Base-by-base conservation (phyloP, 2,888 invertebrate species). In the Harpagoxenus sublaevis region DNA sequence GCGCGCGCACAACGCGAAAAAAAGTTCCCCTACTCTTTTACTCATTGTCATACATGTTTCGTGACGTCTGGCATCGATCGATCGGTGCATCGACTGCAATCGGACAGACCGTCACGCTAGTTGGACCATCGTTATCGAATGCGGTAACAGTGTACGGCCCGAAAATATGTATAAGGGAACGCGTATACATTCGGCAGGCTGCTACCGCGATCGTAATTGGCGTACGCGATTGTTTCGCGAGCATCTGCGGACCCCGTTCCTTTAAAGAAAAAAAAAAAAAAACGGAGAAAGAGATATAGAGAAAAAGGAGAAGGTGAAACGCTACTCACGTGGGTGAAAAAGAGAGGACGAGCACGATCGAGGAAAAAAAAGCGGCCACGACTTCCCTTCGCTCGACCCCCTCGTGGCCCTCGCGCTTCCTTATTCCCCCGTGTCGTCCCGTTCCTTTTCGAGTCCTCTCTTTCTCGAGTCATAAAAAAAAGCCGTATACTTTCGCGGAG, bases 201-300 rank as follows among this genome's bases (percentile, higher is more conserved):
- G 92, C 92, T 92, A 93, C 92, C 89, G 93, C 90, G 90, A 89
- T 90, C 89, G 91, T 93, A 93, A 93, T 94, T 94, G 93, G 91
- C 91, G 90, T 88, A 89, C 86, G 84, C 84, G 86, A 86, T 88
- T 90, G 90, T 92, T 87, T 86, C 87, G 75, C 84, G 85, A 68
- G 53, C 31, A 35, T 42, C 71, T 82, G 78, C 81, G 71, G 65
- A n/a, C 73, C 53, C 74, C 57, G 65, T 63, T 31, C 48, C 71
- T 75, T 75, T 71, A 85, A 62, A 73, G 86, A 86, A 35, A 45
- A 63, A 31, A 15, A 12, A 53, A 4, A 4, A 15, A 23, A 15
- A 2, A 66, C n/a, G n/a, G 5, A 28, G 5, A 23, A 4, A 39
- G 35, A 42, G 39, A 42, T 10, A 45, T 28, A 51, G 8, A 45